Conservation (phyloP, 2,797 vertebrate species). For the Hoplostethus atlanticus region DNA sequence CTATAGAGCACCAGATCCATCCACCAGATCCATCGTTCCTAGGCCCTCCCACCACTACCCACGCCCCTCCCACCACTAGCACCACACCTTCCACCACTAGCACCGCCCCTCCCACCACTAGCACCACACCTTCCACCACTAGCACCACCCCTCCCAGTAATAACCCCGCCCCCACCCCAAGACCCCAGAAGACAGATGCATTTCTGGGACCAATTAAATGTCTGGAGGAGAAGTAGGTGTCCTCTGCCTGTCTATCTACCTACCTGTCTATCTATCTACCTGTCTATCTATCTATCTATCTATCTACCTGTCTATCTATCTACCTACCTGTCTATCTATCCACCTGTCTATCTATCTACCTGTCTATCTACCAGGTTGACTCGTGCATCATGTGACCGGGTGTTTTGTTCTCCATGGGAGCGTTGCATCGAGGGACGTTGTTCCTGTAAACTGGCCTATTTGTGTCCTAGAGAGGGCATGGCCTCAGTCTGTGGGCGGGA, state of each 20-base stretch:
- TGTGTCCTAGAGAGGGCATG: slow-evolving; percentile 81
- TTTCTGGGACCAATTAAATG: slow-evolving; percentile 79
- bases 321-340: no score
- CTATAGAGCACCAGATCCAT: no score
- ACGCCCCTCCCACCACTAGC: no score
- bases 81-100: no score
- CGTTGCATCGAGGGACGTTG: slow-evolving; percentile 82
- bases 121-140: no score
- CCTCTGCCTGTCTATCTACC: background rate
- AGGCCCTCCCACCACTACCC: no score
- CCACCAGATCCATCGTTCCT: no score
- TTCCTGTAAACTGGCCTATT: slow-evolving; percentile 90
- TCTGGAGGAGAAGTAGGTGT: slow-evolving; percentile 68
- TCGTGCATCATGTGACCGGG: slow-evolving; percentile 86
- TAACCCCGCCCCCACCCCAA: background rate
- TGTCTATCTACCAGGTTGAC: slow-evolving; percentile 65
- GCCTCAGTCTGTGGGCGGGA: slow-evolving; percentile 76
- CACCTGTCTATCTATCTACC: background rate
- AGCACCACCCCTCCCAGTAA: no score
- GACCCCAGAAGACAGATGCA: background rate
- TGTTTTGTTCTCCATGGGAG: slow-evolving; percentile 92
- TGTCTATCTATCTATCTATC: no score
- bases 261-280: background rate
- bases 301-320: no score
- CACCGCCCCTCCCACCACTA: no score